Percentiles rank a stretch among this genome's conserved stretches.
Conservation (phyloP, 2,888 invertebrate genomes). For the Teinopalpus imperialis region DNA sequence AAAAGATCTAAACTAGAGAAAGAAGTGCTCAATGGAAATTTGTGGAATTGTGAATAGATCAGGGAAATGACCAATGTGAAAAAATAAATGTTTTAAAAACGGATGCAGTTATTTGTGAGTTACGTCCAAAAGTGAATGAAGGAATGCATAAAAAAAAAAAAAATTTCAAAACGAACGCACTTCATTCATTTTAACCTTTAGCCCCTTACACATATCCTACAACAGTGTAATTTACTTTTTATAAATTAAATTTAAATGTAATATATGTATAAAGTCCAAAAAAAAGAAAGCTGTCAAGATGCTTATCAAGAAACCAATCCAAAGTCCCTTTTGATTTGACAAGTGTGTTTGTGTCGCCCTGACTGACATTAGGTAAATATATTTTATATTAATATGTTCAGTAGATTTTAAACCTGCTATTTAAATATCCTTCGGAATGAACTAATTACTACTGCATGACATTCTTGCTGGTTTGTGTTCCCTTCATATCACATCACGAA, state of each 20-base stretch:
- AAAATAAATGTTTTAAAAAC: slow-evolving; percentile 78
- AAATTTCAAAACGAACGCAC: slow-evolving; percentile 34
- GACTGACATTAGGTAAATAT: slow-evolving; percentile 79
- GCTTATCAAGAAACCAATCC: slow-evolving; percentile 66
- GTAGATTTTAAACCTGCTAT: slow-evolving; percentile 70
- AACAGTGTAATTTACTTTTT: slow-evolving; percentile 8
- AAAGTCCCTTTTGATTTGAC: slow-evolving; percentile 59
- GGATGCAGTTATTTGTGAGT: slow-evolving; percentile 46
- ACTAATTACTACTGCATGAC: slow-evolving; percentile 73
- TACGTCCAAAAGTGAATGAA: slow-evolving; percentile 44
- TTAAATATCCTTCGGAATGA: slow-evolving; percentile 72
- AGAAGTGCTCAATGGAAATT: slow-evolving; percentile 38
- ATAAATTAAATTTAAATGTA: slow-evolving; percentile 12
- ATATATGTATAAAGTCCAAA: slow-evolving; percentile 37
- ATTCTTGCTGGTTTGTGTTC: slow-evolving; percentile 59
- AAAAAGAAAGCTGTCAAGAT: slow-evolving; percentile 80
- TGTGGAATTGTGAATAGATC: slow-evolving; percentile 69
- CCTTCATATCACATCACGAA: slow-evolving; percentile 36
- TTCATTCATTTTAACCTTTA: slow-evolving; percentile 24
- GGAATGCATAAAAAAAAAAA: slow-evolving; percentile 22
- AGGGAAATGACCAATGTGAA: slow-evolving; percentile 75
- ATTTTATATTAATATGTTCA: slow-evolving; percentile 68
- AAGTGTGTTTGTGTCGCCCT: slow-evolving; percentile 77
- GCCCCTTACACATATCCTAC: slow-evolving; percentile 7
- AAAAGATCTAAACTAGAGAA: slow-evolving; percentile 26